A percentile compares a stretch with the other conserved stretches of the same genome.
These are phyloP conservation scores for Cosmopolites sordidus DNA, from an alignment of 2,888 invertebrate genomes.

Conservation along the genomic window DNA sequence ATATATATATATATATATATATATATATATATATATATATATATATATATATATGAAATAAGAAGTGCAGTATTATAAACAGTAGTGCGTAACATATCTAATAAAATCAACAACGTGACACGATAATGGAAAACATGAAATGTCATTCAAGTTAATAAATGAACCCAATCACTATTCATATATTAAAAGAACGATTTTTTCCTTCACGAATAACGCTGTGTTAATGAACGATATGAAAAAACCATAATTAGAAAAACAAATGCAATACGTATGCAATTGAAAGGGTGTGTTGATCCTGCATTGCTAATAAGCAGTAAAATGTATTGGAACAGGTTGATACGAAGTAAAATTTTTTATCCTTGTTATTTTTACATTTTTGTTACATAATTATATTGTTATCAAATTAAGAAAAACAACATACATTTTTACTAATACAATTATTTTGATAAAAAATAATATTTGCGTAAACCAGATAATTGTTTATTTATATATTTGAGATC, in stretches of 20 bases:
- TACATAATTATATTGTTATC: no score
- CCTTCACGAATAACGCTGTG: not conserved
- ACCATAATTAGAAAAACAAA: slow-evolving; percentile 12
- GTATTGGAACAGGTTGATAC: slow-evolving; percentile 23
- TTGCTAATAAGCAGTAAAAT: not conserved
- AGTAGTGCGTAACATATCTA: not conserved
- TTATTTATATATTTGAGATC: no score
- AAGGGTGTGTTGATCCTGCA: not conserved
- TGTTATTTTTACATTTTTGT: not conserved
- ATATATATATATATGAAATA: no score
- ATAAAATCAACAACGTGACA: not conserved
- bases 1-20: no score
- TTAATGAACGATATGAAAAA: slow-evolving; percentile 16
- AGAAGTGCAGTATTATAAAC: no score
- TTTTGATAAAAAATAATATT: no score
- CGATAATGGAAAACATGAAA: not conserved
- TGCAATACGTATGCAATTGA: slow-evolving; percentile 14
- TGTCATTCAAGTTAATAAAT: slow-evolving; percentile 6
- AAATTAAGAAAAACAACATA: no score
- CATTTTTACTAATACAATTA: no score
- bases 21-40: no score
- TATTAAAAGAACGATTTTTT: not conserved
- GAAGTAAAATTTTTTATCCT: slow-evolving; percentile 9
- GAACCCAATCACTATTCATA: not conserved
- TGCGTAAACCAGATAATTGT: no score